Base-by-base conservation (phyloP, 2,888 invertebrate species). In the Osedax fenrisi region DNA sequence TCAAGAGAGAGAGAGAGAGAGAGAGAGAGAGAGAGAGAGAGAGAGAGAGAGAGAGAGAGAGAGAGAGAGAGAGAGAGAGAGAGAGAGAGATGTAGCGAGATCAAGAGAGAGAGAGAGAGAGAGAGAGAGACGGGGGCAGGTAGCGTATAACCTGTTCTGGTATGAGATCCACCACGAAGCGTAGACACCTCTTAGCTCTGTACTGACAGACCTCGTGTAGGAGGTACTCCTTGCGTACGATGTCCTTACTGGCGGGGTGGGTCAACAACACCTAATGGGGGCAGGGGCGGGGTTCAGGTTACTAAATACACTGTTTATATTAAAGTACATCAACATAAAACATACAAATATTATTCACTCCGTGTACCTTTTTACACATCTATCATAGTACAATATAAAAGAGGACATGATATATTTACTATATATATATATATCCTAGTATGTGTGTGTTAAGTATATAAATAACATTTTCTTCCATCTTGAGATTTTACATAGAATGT, bases 181-280 rank as follows among this genome's bases (percentile, higher is more conserved):
- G 76, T 22, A 84, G 79, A 67, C 82, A 82, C 62, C 80, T 75
- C 61, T 78, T 72, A 75, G 82, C 88, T 0, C 92, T 92, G 76
- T 88, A 87, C 73, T 88, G 86, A 73, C 76, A 87, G 77, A 83
- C 88, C 87, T 66, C 78, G 74, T 81, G 81, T 21, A 81, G 77
- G 61, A 79, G 78, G 56, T 74, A 76, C 74, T 76, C 75, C 74
- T 70, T 74, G 27, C 73, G 74, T 56, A 73, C 24, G 59, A 77
- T 66, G 21, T 78, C 78, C 23, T 70, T 64, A 5, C 76, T 76
- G 75, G 67, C 62, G 10, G 76, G 73, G 41, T 76, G 0, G 89
- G 87, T 64, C 89, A 89, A 79, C 21, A 76, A 76, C 17, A 78
- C 77, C 25, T 72, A 64, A 17, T 76, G 24, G 5, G 75, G 70